Evolutionary conservation across 1,140 invertebrate genomes (phyloP).

Genomic region (Achatina immaculata): DNA sequence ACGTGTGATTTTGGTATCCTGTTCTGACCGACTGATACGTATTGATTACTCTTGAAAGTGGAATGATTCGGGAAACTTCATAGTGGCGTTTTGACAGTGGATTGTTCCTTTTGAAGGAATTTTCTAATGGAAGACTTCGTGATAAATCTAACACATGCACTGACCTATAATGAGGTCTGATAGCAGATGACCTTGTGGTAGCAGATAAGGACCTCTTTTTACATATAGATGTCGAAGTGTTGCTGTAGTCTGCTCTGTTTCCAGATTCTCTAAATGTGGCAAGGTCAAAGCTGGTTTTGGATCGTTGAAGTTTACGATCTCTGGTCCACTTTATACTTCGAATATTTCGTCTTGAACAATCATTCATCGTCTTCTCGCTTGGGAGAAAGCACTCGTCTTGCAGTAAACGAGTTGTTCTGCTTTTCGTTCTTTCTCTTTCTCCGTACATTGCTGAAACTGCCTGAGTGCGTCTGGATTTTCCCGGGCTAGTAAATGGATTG

Average conservation of each 20-base stretch:
- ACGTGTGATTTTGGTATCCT: not conserved
- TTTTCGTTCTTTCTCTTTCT: not conserved
- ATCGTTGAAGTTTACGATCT: not conserved
- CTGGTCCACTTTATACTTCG: not conserved
- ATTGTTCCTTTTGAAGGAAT: not conserved
- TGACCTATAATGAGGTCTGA: not conserved
- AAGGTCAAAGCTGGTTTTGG: not conserved
- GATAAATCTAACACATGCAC: constrained; percentile 8
- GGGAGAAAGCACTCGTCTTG: not conserved
- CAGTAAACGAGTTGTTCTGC: not conserved
- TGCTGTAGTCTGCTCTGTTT: not conserved
- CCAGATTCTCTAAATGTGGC: not conserved
- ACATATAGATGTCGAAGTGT: not conserved
- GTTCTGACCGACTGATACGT: not conserved
- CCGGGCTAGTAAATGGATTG: not conserved
- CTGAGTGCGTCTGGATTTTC: not conserved
- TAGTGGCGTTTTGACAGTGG: not conserved
- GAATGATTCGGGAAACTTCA: not conserved
- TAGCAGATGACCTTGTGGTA: not conserved
- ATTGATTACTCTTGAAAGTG: constrained; percentile 8
- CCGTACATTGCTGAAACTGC: not conserved
- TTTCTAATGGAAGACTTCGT: not conserved
- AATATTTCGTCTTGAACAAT: not conserved
- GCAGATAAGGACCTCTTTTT: not conserved
- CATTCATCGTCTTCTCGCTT: not conserved